Evolutionary conservation across 1,140 invertebrate species (phyloP).

Genomic region (Drosophila obscura): DNA sequence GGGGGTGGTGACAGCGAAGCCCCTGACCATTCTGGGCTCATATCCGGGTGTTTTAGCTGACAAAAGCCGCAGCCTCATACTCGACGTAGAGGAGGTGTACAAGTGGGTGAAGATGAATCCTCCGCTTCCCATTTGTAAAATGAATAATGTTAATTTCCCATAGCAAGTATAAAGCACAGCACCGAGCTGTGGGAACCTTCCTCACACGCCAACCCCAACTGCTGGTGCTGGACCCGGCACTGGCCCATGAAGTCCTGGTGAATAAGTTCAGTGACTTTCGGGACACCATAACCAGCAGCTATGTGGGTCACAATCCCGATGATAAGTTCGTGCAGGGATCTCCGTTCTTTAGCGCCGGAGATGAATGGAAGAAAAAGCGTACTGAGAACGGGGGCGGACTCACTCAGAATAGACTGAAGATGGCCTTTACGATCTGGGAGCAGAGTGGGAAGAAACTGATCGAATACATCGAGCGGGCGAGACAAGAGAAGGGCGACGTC

Average conservation of each 20-base stretch:
- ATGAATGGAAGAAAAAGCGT: slow-evolving; percentile 85
- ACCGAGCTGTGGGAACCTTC: slow-evolving; percentile 83
- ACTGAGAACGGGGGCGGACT: slow-evolving; percentile 85
- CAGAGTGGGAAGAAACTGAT: slow-evolving; percentile 46
- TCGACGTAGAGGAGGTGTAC: slow-evolving; percentile 68
- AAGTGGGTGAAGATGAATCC: slow-evolving; percentile 38
- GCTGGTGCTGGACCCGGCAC: slow-evolving; percentile 84
- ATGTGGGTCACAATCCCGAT: slow-evolving; percentile 50
- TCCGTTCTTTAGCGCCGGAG: slow-evolving; percentile 84
- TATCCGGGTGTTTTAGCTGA: slow-evolving; percentile 83
- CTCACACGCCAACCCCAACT: slow-evolving; percentile 83
- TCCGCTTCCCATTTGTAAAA: neutral
- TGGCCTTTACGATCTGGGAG: slow-evolving; percentile 63
- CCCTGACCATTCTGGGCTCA: slow-evolving; percentile 72
- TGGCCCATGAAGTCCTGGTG: slow-evolving; percentile 85
- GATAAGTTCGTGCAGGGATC: slow-evolving; percentile 83
- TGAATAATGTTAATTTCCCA: no score
- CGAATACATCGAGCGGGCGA: slow-evolving; percentile 35
- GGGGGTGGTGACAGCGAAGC: slow-evolving; percentile 69
- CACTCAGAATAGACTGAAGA: slow-evolving; percentile 81
- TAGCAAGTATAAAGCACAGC: slow-evolving; percentile 67
- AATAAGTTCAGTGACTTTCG: slow-evolving; percentile 84
- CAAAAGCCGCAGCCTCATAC: slow-evolving; percentile 50
- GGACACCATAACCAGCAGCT: slow-evolving; percentile 72
- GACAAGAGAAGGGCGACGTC: slow-evolving; percentile 26